phyloP scores from a whole-genome alignment of 1,140 invertebrate genomes.

The Condylostylus longicornis region DNA sequence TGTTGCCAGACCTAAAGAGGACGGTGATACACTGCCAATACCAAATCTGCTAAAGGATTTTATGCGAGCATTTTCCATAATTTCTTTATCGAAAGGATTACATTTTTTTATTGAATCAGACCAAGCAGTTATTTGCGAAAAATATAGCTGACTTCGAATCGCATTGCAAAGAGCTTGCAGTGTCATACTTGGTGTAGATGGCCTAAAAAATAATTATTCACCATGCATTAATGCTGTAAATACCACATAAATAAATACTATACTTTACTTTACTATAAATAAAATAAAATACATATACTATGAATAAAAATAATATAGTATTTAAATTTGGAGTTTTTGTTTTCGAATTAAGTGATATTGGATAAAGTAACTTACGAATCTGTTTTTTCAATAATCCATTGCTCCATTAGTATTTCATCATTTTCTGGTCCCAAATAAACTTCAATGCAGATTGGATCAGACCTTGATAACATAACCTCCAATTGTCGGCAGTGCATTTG shows the following conservation, averaged over 20 bases:
- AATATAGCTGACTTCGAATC: constrained; percentile 88
- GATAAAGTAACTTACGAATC: constrained; percentile 23
- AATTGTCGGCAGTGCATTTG: constrained; percentile 25
- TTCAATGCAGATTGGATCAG: constrained; percentile 29
- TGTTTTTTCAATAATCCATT: constrained; percentile 29
- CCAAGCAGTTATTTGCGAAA: constrained; percentile 91
- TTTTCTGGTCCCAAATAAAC: constrained; percentile 29
- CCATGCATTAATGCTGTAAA: no score
- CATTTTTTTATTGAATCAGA: constrained; percentile 28
- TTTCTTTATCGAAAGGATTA: constrained; percentile 17
- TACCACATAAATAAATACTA: no score
- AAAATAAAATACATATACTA: no score
- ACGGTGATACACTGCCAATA: constrained; percentile 18
- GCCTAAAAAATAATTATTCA: constrained; percentile 24
- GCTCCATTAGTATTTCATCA: constrained; percentile 28
- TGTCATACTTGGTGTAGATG: constrained; percentile 36
- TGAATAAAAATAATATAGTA: no score
- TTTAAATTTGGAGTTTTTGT: no score
- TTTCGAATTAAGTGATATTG: no score
- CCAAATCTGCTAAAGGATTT: constrained; percentile 7
- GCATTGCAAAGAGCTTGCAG: constrained; percentile 71
- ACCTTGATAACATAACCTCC: constrained; percentile 23
- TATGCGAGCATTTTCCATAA: constrained; percentile 26
- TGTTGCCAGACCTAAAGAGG: background rate
- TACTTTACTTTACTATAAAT: no score